Evolutionary conservation across 64 coral and sea anemone genomes (phyloP), one percentile per base, ranked within the genome.

Genomic region (Porites lutea): DNA sequence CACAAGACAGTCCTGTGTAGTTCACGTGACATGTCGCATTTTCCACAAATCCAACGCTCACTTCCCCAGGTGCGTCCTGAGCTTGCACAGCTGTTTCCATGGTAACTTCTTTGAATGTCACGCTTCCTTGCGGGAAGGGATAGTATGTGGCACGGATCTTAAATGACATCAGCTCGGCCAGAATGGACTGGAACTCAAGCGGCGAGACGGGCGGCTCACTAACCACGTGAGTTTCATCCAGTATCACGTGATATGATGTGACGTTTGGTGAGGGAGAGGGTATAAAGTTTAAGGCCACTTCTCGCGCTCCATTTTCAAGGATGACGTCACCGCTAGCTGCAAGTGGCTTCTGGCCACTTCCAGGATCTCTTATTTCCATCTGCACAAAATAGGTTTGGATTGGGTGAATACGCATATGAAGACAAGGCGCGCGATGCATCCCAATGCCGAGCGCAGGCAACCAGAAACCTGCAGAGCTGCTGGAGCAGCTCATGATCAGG

Each of bases 1-100:
- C 79, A 74, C 96, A 98, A 8, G 96, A 98, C 23, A 98, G 85
- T 64, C 96, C 96, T 20, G 93, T 95, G 78, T 98, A 98, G 74
- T 98, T 98, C 81, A 48, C 59, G 67, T 95, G 90, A 69, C 96
- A 98, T 13, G 89, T 87, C 43, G 86, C 89, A 51, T 95, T 98
- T 53, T 98, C 96, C 4, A 95, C 96, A 81, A 98, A 98, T 14
- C 74, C 74, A 58, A 98, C 88, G 47, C 50, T 71, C 16, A 76
- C 54, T 4, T 45, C 60, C 16, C 52, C 76, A 45, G 45, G n/a
- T 47, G n/a, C 74, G 10, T 51, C 48, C 44, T 48, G 64, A 18
- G 82, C 79, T 4, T 74, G 10, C 68, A 70, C 77, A 21, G 96
- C 93, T 65, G 90, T 88, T 72, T 92, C 77, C 20, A 98, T 4